phyloP scores from a whole-genome alignment of 1,140 invertebrate species.

The Sinonovacula constricta region DNA sequence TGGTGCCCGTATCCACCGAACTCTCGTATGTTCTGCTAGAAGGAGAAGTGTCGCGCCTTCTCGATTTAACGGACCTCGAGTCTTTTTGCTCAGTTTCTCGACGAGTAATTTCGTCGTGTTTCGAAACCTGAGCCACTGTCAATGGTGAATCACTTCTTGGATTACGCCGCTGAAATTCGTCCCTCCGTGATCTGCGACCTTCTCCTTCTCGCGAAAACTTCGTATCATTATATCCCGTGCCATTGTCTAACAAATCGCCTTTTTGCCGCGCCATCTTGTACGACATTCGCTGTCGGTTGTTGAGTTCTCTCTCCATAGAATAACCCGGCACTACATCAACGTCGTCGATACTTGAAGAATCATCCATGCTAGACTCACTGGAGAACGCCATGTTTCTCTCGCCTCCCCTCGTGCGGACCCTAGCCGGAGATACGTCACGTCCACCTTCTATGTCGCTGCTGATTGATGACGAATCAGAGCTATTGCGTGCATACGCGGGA shows the following conservation, averaged over 20 bases:
- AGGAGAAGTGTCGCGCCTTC: slow-evolving; percentile 29
- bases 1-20: slow-evolving; percentile 28
- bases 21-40: slow-evolving; percentile 42
- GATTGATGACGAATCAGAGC: slow-evolving; percentile 27
- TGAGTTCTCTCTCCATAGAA: slow-evolving; percentile 37
- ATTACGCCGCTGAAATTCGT: slow-evolving; percentile 34
- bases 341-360: slow-evolving; percentile 44
- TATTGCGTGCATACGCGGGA: slow-evolving; percentile 23
- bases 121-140: slow-evolving; percentile 31
- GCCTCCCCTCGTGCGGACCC: slow-evolving; percentile 25
- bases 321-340: slow-evolving; percentile 5
- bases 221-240: background rate
- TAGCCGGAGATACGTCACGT: slow-evolving; percentile 34
- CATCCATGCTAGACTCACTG: slow-evolving; percentile 37
- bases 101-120: slow-evolving; percentile 36
- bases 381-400: slow-evolving; percentile 30
- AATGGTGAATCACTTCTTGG: slow-evolving; percentile 47
- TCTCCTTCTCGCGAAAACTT: slow-evolving; percentile 16
- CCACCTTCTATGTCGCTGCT: slow-evolving; percentile 40
- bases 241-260: slow-evolving; percentile 12
- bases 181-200: slow-evolving; percentile 23
- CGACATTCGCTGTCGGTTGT: slow-evolving; percentile 17
- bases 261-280: slow-evolving; percentile 29
- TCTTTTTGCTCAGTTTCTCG: slow-evolving; percentile 20
- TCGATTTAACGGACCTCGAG: slow-evolving; percentile 12